Evolutionary conservation across 2,888 invertebrate species (phyloP).

Genomic region (Coecobrya sp.): DNA sequence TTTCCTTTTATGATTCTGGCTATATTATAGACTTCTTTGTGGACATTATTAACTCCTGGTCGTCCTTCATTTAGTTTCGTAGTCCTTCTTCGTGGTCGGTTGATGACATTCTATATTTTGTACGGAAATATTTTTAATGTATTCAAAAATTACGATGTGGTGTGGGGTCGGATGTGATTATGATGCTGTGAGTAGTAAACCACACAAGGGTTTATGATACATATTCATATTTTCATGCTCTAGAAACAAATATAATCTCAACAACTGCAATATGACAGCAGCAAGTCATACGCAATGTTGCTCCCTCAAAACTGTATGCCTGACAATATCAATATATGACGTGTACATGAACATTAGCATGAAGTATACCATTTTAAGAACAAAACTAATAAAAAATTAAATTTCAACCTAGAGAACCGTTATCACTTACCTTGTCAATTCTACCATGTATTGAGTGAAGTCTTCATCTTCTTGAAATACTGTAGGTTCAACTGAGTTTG

Average conservation of each 20-base stretch:
- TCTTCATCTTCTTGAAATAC: too few relatives aligned
- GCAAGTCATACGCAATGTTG: background rate
- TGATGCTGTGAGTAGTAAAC: background rate
- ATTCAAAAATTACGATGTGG: slow-evolving; percentile 43
- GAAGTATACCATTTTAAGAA: too few relatives aligned
- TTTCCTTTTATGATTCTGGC: background rate
- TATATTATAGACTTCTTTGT: background rate
- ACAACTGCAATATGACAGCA: slow-evolving; percentile 58
- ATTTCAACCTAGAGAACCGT: too few relatives aligned
- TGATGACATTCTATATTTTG: slow-evolving; percentile 27
- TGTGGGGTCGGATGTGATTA: slow-evolving; percentile 1
- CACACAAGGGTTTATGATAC: background rate
- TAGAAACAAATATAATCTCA: slow-evolving; percentile 34
- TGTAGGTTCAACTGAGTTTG: too few relatives aligned
- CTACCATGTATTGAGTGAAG: too few relatives aligned
- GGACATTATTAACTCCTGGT: background rate
- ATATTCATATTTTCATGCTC: background rate
- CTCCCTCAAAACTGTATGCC: background rate
- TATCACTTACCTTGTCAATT: too few relatives aligned
- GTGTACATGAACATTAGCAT: background rate
- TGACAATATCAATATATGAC: background rate
- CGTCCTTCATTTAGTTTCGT: slow-evolving; percentile 22
- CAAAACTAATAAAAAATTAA: too few relatives aligned
- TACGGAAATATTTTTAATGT: background rate
- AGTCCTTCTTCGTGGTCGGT: slow-evolving; percentile 3